These are phyloP conservation scores for Melikaiella ostensackeni DNA, from an alignment of 2,888 invertebrate genomes.

Conservation along the genomic window DNA sequence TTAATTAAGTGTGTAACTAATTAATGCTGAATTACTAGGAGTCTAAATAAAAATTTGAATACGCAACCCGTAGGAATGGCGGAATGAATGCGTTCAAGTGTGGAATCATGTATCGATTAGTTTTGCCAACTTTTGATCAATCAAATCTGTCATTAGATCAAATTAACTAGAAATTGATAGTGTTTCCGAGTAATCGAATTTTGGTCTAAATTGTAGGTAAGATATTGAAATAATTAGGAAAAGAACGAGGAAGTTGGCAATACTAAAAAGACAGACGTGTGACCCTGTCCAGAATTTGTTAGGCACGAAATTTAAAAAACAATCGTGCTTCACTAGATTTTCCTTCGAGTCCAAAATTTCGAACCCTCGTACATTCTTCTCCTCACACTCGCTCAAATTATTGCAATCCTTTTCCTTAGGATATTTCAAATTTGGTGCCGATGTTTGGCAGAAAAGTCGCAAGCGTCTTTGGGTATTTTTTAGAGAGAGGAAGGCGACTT, in stretches of 20 bases:
- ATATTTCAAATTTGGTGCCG: not conserved
- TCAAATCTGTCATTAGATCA: not conserved
- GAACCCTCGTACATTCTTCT: not conserved
- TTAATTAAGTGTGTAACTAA: conserved; percentile 71
- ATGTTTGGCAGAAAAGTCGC: conserved; percentile 7
- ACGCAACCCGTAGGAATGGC: conserved; percentile 67
- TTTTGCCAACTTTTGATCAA: conserved; percentile 30
- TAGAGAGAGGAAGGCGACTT: conserved; percentile 15
- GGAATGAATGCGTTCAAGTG: conserved; percentile 64
- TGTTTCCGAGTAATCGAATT: not conserved
- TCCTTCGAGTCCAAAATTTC: not conserved
- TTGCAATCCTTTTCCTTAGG: not conserved
- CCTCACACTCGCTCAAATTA: not conserved
- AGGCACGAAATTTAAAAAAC: conserved; percentile 18
- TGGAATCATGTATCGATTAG: conserved; percentile 41
- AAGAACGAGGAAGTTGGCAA: not conserved
- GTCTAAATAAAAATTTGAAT: conserved; percentile 69
- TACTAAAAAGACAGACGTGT: conserved; percentile 27
- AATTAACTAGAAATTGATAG: not conserved
- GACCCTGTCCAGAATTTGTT: conserved; percentile 26
- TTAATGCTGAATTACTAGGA: conserved; percentile 69
- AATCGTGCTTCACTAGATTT: conserved; percentile 2
- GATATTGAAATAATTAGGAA: not conserved
- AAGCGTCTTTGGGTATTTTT: conserved; percentile 8
- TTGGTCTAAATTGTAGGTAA: not conserved